These are phyloP conservation scores for Gobio gobio DNA, from an alignment of 2,113 vertebrate genomes.

Conservation along the genomic window DNA sequence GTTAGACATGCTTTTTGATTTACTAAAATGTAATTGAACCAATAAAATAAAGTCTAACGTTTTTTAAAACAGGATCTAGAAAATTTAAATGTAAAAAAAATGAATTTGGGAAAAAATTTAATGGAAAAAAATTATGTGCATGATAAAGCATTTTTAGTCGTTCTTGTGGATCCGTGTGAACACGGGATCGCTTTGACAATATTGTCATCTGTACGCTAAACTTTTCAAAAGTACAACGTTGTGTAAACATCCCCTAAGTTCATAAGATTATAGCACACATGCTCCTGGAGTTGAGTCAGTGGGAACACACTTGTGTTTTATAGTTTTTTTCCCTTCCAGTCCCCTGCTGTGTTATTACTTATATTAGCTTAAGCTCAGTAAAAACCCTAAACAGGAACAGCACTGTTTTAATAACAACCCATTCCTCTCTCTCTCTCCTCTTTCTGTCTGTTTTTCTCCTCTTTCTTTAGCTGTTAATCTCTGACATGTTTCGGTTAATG, in stretches of 20 bases:
- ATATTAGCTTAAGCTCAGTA: slow-evolving; percentile 55
- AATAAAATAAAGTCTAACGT: too few species aligned
- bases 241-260: background rate
- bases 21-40: too few species aligned
- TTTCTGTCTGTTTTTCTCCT: background rate
- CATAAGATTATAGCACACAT: background rate
- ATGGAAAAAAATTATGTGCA: too few species aligned
- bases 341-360: slow-evolving; percentile 44
- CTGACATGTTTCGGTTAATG: slow-evolving; percentile 57
- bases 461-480: slow-evolving; percentile 5
- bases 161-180: too few species aligned
- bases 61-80: too few species aligned
- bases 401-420: slow-evolving; percentile 29
- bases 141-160: too few species aligned
- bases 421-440: background rate
- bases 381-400: slow-evolving; percentile 57
- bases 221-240: too few species aligned
- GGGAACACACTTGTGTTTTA: slow-evolving; percentile 41
- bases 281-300: background rate
- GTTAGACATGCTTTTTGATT: too few species aligned
- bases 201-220: too few species aligned
- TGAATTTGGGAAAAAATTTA: too few species aligned
- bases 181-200: too few species aligned
- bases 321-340: slow-evolving; percentile 47
- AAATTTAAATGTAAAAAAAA: too few species aligned